phyloP scores from a whole-genome alignment of 30 jellyfish, hydroid and myxozoan species.

The Hydractinia echinata region DNA sequence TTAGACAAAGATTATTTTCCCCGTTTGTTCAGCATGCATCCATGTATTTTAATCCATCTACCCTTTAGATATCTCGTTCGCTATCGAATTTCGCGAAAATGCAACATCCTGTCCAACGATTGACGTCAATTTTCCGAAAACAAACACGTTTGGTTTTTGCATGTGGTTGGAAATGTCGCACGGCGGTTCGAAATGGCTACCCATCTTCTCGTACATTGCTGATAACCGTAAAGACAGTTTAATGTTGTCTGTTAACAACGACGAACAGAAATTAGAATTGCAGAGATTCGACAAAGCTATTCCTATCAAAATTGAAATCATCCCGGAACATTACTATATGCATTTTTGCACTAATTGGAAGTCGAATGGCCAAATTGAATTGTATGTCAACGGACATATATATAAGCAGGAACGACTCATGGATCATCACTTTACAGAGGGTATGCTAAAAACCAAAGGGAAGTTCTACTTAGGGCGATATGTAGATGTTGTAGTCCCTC shows the following conservation, averaged over 20 bases:
- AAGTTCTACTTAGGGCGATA: too few relatives aligned
- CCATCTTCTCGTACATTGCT: neutral
- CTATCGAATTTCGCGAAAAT: too few relatives aligned
- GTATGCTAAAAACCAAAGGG: too few relatives aligned
- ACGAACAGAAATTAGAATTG: neutral
- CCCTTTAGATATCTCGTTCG: too few relatives aligned
- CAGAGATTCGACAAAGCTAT: neutral
- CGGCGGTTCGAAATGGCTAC: neutral
- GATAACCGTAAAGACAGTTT: neutral
- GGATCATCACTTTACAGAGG: too few relatives aligned
- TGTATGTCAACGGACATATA: conserved; percentile 10
- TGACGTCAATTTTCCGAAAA: neutral
- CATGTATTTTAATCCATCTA: too few relatives aligned
- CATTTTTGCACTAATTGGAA: conserved; percentile 3
- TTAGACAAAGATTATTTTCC: too few relatives aligned
- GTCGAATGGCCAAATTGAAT: neutral
- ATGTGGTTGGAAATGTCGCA: neutral
- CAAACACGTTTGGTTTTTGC: neutral
- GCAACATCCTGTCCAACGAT: neutral
- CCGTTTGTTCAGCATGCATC: too few relatives aligned
- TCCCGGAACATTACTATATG: neutral
- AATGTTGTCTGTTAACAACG: neutral
- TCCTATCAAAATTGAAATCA: neutral
- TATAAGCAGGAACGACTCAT: neutral
- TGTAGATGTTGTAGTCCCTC: too few relatives aligned